Evolutionary conservation across 2,888 invertebrate species (phyloP).

Genomic region (Stegana nigrithorax): DNA sequence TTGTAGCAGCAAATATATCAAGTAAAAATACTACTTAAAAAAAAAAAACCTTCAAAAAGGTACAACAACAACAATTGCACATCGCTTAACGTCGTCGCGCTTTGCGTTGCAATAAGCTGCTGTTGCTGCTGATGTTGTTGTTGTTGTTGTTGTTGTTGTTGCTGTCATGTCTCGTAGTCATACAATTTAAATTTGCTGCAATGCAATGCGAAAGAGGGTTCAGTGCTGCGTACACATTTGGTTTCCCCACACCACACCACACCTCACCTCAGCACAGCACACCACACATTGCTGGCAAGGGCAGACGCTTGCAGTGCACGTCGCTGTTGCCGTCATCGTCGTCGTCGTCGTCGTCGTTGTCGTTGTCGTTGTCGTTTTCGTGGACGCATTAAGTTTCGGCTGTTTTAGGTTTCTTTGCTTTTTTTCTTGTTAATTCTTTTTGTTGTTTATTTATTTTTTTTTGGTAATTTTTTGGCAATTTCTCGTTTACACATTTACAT

Average conservation of each 20-base stretch:
- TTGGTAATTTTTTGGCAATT: constrained; percentile 52
- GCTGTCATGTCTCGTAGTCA: constrained; percentile 22
- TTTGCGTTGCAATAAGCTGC: neutral
- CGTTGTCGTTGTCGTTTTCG: neutral
- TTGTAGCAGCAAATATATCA: no score
- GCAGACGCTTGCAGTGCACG: constrained; percentile 9
- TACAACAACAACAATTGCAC: neutral
- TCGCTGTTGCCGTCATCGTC: constrained; percentile 4
- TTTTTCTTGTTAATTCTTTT: neutral
- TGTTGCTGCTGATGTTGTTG: constrained; percentile 13
- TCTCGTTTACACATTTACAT: constrained; percentile 28
- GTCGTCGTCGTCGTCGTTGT: neutral
- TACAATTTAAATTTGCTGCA: constrained; percentile 25
- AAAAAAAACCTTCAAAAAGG: no score
- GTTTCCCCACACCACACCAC: neutral
- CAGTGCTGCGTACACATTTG: neutral
- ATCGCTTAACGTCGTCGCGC: neutral
- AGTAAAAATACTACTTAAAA: no score
- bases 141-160: no score
- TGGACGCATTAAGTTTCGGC: neutral
- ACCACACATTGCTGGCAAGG: no score
- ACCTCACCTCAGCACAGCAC: neutral
- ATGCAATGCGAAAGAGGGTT: constrained; percentile 12
- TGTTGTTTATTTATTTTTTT: constrained; percentile 41
- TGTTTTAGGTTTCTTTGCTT: constrained; percentile 39